Percentiles rank a stretch among this genome's conserved stretches.
These are phyloP conservation scores for Fistularia tabacaria DNA, from an alignment of 2,797 vertebrate genomes.

Conservation along the genomic window DNA sequence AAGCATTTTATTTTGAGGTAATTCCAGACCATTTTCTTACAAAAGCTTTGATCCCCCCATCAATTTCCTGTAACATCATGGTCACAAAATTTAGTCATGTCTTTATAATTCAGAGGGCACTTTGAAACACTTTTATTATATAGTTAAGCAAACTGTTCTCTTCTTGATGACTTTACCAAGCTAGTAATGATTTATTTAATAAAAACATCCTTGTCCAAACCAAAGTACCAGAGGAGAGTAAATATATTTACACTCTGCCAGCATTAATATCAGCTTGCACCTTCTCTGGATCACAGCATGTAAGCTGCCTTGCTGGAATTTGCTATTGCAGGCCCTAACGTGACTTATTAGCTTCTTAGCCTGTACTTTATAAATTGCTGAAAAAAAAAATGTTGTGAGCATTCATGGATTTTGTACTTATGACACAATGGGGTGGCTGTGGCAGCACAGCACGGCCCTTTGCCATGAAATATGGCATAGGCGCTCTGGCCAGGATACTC, in stretches of 20 bases:
- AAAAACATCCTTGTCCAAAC: background rate
- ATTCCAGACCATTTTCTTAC: too few species aligned
- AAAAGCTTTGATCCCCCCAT: too few species aligned
- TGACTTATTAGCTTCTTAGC: slow-evolving; percentile 44
- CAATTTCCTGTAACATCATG: too few species aligned
- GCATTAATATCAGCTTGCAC: slow-evolving; percentile 39
- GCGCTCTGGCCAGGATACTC: slow-evolving; percentile 12
- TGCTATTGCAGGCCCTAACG: slow-evolving; percentile 28
- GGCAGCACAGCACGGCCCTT: slow-evolving; percentile 26
- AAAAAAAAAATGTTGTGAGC: too few species aligned
- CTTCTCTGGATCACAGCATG: slow-evolving; percentile 29
- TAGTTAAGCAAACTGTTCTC: too few species aligned
- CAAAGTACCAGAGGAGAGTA: slow-evolving; percentile 19
- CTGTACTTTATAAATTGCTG: slow-evolving; percentile 52
- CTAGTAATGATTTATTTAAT: slow-evolving; percentile 11
- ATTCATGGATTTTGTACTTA: slow-evolving; percentile 44
- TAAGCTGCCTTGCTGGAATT: slow-evolving; percentile 39
- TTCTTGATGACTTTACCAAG: too few species aligned
- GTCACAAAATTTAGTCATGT: too few species aligned
- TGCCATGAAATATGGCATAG: too few species aligned
- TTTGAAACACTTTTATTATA: too few species aligned
- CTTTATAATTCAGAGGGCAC: too few species aligned
- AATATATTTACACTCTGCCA: slow-evolving; percentile 17
- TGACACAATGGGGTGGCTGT: slow-evolving; percentile 24
- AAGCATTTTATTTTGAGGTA: too few species aligned